These are phyloP conservation scores for Tiliacea aurago DNA, from an alignment of 2,888 invertebrate species.

Conservation along the genomic window DNA sequence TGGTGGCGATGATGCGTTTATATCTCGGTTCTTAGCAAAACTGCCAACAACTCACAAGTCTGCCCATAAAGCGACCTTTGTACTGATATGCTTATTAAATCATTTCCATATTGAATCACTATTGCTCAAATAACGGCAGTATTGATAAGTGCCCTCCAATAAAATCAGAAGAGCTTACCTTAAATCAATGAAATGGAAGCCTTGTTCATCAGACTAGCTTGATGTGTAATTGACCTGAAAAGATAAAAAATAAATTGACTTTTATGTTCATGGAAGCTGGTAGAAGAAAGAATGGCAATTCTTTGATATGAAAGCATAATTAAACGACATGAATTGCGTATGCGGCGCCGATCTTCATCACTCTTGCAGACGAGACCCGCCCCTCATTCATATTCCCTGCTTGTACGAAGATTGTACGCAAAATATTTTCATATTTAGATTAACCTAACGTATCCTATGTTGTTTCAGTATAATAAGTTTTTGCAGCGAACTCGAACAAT, in stretches of 20 bases:
- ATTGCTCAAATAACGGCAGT: constrained; percentile 13
- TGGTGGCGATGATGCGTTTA: constrained; percentile 3
- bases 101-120: constrained; percentile 30
- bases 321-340: constrained; percentile 49
- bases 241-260: constrained; percentile 63
- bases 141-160: constrained; percentile 33
- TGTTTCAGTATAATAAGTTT: constrained; percentile 63
- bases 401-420: constrained; percentile 58
- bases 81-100: constrained; percentile 1
- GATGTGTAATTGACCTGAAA: constrained; percentile 84
- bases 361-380: constrained; percentile 42
- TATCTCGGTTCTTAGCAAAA: constrained; percentile 6
- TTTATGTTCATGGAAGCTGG: constrained; percentile 31
- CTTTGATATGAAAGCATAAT: constrained; percentile 42
- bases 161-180: constrained; percentile 69
- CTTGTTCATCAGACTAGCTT: constrained; percentile 70
- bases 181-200: constrained; percentile 69
- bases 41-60: constrained; percentile 4
- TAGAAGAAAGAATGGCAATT: constrained; percentile 23
- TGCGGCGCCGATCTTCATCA: constrained; percentile 46
- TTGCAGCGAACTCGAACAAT: constrained; percentile 46
- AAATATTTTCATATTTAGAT: constrained; percentile 67
- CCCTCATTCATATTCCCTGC: constrained; percentile 61
- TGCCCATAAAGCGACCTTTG: constrained; percentile 19
- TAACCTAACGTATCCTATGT: constrained; percentile 57